Base-by-base conservation (phyloP, 2,113 vertebrate species). In the Nibea coibor region DNA sequence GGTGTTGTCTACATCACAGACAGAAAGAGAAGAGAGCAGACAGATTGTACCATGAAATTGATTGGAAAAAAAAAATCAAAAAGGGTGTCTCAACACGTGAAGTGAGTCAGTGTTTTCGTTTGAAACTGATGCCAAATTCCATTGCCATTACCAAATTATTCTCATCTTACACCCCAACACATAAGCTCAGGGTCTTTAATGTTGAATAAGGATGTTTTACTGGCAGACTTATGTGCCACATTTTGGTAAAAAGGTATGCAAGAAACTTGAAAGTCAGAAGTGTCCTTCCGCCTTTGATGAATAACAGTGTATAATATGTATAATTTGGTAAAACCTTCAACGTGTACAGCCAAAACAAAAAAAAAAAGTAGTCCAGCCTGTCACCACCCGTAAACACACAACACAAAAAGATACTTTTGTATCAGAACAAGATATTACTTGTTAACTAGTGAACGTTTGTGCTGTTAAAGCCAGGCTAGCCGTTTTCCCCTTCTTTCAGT, bases 1-100 rank as follows among this genome's bases (percentile, higher is more conserved):
- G 58, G 24, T 50, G 26, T 89, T 42, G 51, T 80, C 91, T 92
- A n/a, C 19, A 53, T 0, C 10, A 61, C 43, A 28, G 59, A 86
- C 1, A 51, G n/a, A 69, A 22, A 56, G 24, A 74, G 67, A 53
- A 8, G 6, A 57, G 26, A 39, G 28, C 22, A 43, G 75, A 28
- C 24, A 0, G 4, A 48, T 59, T 75, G 31, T 28, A n/a, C 3
- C 3, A 54, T 9, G 0, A 6, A 51, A 26, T 26, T 48, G 17
- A 45, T 54, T 17, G 35, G 2, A 45, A 31, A 9, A 10, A 39
- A 19, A 51, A 16, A 24, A 15, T 10, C 0, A 4, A 26, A 58
- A 62, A 69, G 19, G n/a, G 39, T 74, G 70, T 58, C 22, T 47
- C 24, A 22, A 57, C 54, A 74, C 17, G 19, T 14, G 19, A 72